Conservation (phyloP, 2,797 vertebrate genomes). For the Scolopax bukidnonensis region DNA sequence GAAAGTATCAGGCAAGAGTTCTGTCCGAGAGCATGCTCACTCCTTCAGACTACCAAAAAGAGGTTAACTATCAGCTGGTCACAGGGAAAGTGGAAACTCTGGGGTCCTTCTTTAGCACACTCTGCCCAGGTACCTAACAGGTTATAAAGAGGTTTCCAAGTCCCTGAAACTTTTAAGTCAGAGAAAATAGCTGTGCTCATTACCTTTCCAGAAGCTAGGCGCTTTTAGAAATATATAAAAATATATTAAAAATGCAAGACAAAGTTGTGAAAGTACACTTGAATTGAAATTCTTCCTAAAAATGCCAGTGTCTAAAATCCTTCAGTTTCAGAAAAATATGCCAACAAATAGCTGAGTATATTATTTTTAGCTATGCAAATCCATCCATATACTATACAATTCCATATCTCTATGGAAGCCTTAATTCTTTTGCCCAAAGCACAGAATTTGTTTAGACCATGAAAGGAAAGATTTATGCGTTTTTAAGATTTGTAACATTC, state of each 20-base stretch:
- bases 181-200: background rate
- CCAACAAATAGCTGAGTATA: background rate
- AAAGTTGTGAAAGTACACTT: background rate
- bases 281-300: background rate
- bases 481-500: background rate
- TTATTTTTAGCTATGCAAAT: background rate
- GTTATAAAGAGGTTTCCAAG: background rate
- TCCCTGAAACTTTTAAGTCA: background rate
- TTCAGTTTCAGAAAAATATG: background rate
- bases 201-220: background rate
- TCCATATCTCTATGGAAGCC: background rate
- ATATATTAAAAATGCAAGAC: background rate
- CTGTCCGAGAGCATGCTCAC: constrained; percentile 91
- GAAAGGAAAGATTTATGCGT: background rate
- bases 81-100: constrained; percentile 88
- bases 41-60: constrained; percentile 88
- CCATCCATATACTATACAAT: background rate
- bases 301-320: background rate
- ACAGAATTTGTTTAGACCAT: background rate
- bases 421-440: background rate
- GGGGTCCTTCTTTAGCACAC: constrained; percentile 87
- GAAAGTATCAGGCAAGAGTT: constrained; percentile 92
- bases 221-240: background rate
- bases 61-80: constrained; percentile 90
- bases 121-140: constrained; percentile 86